Evolutionary conservation across 2,888 invertebrate species (phyloP), one percentile per base, ranked within the genome.

Genomic region (Torymus auratus): DNA sequence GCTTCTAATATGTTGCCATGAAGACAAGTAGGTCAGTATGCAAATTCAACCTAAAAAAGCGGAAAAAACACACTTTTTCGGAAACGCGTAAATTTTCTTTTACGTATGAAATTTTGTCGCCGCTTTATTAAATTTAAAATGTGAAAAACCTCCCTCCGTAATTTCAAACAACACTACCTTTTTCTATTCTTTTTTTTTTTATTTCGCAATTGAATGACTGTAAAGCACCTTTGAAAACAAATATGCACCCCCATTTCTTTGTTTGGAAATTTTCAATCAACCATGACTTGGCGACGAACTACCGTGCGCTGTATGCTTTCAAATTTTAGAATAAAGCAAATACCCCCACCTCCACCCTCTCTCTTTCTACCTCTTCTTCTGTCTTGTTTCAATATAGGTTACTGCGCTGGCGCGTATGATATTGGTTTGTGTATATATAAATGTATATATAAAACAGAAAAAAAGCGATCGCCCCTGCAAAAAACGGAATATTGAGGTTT

Each of bases 281-380:
- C 61, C 23, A 23, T 61, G 15, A 17, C 13, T n/a, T 5, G 64
- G 41, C 41, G 41, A 41, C 41, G 41, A 41, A 41, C 41, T 41
- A 41, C 41, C 41, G 41, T 7, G 41, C 7, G 41, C 41, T 41
- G 41, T 41, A 7, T n/a, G 64, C 41, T 64, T 64, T 64, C 41
- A 41, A 64, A 64, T 64, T 64, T 64, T 41, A 14, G n/a, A 64
- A 64, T 64, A 64, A 64, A 64, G n/a, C 64, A 64, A 64, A 64
- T 64, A 64, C 64, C 5, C 10, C 64, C 20, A 14, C 10, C 64
- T 15, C 7, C 41, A 7, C 0, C 41, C 7, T 7, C 41, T 41
- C 41, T 10, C 41, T 7, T 41, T 7, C 41, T 41, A 7, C 41
- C 41, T 41, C 41, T 41, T 41, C 41, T 41, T 41, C 41, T 20